Evolutionary conservation across 1,140 invertebrate genomes (phyloP).

Genomic region (Brachionus paranguensis): DNA sequence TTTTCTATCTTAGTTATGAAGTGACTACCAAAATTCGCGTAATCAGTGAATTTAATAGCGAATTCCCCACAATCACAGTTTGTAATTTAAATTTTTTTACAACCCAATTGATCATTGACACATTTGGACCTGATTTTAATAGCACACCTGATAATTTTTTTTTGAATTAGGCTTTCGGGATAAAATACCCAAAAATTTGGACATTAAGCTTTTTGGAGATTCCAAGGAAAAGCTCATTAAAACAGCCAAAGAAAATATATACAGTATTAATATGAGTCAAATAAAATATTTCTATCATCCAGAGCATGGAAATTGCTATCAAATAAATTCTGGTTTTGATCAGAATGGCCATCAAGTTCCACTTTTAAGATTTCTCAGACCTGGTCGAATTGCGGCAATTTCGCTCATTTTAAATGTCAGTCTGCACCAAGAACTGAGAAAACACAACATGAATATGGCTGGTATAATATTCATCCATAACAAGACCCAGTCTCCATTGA

Average conservation of each 20-base stretch:
- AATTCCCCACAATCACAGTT: slow-evolving; percentile 8
- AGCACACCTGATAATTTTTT: not conserved
- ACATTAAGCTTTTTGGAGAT: not conserved
- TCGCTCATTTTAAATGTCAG: not conserved
- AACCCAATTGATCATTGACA: not conserved
- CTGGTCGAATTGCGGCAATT: not conserved
- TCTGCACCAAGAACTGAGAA: not conserved
- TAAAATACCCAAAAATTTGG: not conserved
- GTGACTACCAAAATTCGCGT: not conserved
- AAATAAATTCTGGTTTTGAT: not conserved
- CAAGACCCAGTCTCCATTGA: not conserved
- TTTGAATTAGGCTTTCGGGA: not conserved
- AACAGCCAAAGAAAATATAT: not conserved
- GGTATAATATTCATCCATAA: not conserved
- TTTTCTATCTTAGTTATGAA: not conserved
- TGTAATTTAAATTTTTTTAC: slow-evolving; percentile 38
- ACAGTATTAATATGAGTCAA: not conserved
- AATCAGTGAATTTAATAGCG: not conserved
- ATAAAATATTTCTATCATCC: slow-evolving; percentile 12
- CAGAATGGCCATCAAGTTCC: not conserved
- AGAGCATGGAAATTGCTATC: slow-evolving; percentile 6
- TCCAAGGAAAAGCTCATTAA: not conserved
- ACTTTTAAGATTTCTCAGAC: not conserved
- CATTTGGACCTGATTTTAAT: not conserved
- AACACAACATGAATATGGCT: not conserved